Conservation (phyloP, 53 echinoderm and acorn worm genomes). For the Echinometra lucunter region DNA sequence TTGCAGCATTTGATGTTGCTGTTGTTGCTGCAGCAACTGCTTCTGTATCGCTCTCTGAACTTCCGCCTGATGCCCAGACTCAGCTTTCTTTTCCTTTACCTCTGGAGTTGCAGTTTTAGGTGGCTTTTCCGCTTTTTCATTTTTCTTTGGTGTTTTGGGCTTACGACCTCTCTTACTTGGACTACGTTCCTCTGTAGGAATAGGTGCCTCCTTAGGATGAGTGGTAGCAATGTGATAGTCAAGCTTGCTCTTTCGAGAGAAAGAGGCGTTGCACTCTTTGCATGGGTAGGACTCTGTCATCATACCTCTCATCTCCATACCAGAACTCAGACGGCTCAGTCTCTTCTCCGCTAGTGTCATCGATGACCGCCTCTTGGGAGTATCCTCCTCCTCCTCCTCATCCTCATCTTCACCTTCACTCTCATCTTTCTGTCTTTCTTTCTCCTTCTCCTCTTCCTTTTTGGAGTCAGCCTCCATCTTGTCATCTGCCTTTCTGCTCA, state of each 20-base stretch:
- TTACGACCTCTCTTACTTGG: slow-evolving; percentile 23
- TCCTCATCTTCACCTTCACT: slow-evolving; percentile 36
- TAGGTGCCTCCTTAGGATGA: slow-evolving; percentile 32
- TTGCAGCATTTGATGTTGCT: background rate
- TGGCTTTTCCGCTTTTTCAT: slow-evolving; percentile 45
- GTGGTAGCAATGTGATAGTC: slow-evolving; percentile 61
- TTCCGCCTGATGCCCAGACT: background rate
- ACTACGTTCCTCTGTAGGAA: background rate
- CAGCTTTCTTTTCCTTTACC: slow-evolving; percentile 10
- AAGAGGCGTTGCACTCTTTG: slow-evolving; percentile 59
- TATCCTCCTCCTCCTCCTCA: slow-evolving; percentile 32
- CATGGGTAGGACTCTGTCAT: slow-evolving; percentile 61
- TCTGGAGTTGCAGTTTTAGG: background rate
- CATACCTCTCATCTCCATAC: slow-evolving; percentile 66
- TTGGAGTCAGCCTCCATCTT: slow-evolving; percentile 44
- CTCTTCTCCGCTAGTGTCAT: slow-evolving; percentile 46
- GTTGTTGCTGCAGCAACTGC: slow-evolving; percentile 21
- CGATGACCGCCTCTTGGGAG: slow-evolving; percentile 27
- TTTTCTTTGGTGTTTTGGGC: slow-evolving; percentile 53
- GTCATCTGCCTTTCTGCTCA: slow-evolving; percentile 47
- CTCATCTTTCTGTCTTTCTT: background rate
- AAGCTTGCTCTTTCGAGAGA: slow-evolving; percentile 60
- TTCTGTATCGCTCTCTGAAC: background rate
- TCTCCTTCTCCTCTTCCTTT: slow-evolving; percentile 29
- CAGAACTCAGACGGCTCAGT: slow-evolving; percentile 57